A percentile compares a stretch with the other conserved stretches of the same genome.
These are phyloP conservation scores for Phodopus roborovskii DNA, from an alignment of 2,113 vertebrate genomes.

Conservation along the genomic window DNA sequence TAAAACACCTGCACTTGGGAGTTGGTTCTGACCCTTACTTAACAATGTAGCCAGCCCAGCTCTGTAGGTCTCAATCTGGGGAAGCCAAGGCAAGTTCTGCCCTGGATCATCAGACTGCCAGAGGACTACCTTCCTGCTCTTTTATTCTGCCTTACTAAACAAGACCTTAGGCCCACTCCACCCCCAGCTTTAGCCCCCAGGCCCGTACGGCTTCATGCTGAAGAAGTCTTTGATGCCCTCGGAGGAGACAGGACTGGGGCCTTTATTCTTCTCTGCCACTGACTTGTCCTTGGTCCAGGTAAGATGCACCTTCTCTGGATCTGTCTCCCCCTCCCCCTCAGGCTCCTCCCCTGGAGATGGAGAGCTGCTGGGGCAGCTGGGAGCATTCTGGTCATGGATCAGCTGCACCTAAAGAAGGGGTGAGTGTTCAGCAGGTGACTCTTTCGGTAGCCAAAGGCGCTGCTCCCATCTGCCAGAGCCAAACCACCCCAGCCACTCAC, in stretches of 20 bases:
- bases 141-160: neutral
- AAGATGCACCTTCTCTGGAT: slow-evolving; percentile 96
- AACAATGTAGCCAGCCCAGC: neutral
- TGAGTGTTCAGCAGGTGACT: neutral
- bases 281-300: slow-evolving; percentile 98
- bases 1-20: neutral
- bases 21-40: neutral
- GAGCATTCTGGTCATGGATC: slow-evolving; percentile 95
- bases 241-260: slow-evolving; percentile 92
- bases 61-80: neutral
- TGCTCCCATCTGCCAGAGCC: neutral
- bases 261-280: slow-evolving; percentile 93
- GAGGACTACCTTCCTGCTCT: neutral
- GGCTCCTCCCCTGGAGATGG: slow-evolving; percentile 91
- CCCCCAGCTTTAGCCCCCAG: neutral
- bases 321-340: slow-evolving; percentile 86
- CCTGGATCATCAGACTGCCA: neutral
- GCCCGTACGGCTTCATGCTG: slow-evolving; percentile 98
- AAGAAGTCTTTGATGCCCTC: slow-evolving; percentile 98
- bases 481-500: slow-evolving; percentile 79
- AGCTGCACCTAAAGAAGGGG: slow-evolving; percentile 92
- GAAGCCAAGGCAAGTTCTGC: neutral
- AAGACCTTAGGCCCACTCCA: neutral
- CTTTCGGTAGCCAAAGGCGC: neutral
- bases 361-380: slow-evolving; percentile 91